Base-by-base conservation (phyloP, 2,113 vertebrate species). In the Rhagologus leucostigma region DNA sequence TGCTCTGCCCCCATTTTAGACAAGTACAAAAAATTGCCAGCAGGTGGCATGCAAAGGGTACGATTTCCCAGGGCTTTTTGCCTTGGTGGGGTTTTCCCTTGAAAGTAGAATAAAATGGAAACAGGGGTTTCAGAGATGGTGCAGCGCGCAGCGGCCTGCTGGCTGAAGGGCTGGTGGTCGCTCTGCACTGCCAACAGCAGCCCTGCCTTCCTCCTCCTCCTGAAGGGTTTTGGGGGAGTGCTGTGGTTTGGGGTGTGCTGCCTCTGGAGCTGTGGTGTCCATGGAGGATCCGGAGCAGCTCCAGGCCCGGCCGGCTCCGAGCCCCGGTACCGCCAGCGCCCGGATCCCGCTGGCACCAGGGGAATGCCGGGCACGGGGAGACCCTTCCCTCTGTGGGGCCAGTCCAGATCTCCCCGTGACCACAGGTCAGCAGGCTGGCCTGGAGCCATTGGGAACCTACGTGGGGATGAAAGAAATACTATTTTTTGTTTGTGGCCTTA, bases 1-100 rank as follows among this genome's bases (percentile, higher is more conserved):
- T 11, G 22, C 70, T 87, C 16, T 95, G 69, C 67, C 77, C 77
- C 52, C n/a, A 32, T 64, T 49, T 53, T 47, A 37, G 83, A 87
- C 86, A 74, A 50, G 64, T 96, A 39, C 93, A 95, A 70, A 62
- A 39, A 11, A 46, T 87, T 96, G 84, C 96, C 97, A 97, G 96
- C 95, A 97, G 97, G 91, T 97, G 96, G 97, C 97, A 97, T 74
- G 92, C 95, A 95, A 91, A 96, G 94, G 97, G 96, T 95, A 84
- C 63, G 52, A 3, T 93, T 95, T 84, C 76, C 33, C 26, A 18
- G 55, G 75, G 49, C 57, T 55, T 90, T 84, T 92, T 57, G 20
- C 60, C 80, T 69, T 22, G 39, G 41, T 82, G 84, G 67, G 71
- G 37, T 30, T 41, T 83, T 29, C 26, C 35, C 47, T 50, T 10